A percentile compares a stretch with the other conserved stretches of the same genome.
phyloP scores from a whole-genome alignment of 2,797 vertebrate species.

The Sebastes hopkinsi region DNA sequence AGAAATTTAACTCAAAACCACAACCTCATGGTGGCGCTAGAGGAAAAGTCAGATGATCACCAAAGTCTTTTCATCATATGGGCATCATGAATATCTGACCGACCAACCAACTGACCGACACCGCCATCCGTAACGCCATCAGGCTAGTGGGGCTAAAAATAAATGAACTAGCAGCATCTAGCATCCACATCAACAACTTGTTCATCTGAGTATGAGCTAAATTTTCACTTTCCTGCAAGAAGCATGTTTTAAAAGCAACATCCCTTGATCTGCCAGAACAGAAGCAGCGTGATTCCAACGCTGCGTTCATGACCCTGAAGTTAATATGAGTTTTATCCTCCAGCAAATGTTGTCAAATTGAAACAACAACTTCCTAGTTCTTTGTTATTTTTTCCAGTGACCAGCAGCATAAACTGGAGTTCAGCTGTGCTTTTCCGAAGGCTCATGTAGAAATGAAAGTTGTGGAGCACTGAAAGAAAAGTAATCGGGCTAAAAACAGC shows the following conservation, averaged over 20 bases:
- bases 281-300: not conserved
- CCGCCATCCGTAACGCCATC: too few relatives aligned
- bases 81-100: not conserved
- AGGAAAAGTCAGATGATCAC: not conserved
- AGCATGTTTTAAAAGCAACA: not conserved
- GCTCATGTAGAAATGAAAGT: slow-evolving; percentile 9
- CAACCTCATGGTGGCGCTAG: not conserved
- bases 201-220: not conserved
- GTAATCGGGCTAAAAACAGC: slow-evolving; percentile 32
- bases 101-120: not conserved
- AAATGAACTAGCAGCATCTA: too few relatives aligned
- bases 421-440: not conserved
- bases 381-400: not conserved
- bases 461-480: slow-evolving; percentile 2
- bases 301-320: not conserved
- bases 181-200: not conserved
- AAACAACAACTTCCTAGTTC: not conserved
- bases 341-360: slow-evolving; percentile 1
- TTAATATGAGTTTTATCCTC: not conserved
- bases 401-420: not conserved
- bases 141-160: accelerated
- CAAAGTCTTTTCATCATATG: not conserved
- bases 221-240: not conserved
- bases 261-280: not conserved
- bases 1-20: not conserved